These are phyloP conservation scores for Periophthalmus magnuspinnatus DNA, from an alignment of 2,797 vertebrate species.

Conservation along the genomic window DNA sequence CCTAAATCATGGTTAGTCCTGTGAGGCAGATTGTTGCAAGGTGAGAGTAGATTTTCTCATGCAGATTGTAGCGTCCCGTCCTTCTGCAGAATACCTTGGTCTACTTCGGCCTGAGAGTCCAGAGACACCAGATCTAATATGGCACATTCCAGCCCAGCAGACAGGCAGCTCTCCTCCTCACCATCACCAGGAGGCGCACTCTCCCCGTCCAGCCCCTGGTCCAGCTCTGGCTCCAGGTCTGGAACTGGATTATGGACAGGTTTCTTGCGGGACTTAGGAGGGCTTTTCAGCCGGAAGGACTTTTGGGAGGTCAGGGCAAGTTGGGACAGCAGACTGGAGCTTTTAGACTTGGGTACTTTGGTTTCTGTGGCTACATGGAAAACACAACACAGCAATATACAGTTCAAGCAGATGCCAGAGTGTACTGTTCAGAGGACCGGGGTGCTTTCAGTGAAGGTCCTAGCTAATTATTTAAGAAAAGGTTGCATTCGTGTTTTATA, in stretches of 20 bases:
- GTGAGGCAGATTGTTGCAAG: conserved; percentile 14
- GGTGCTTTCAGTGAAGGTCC: background rate
- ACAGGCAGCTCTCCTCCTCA: conserved; percentile 49
- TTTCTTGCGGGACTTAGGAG: conserved; percentile 66
- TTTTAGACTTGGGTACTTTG: conserved; percentile 79
- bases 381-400: conserved; percentile 62
- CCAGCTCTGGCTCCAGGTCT: conserved; percentile 6
- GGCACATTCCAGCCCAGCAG: conserved; percentile 67
- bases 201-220: conserved; percentile 67
- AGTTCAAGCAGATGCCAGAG: conserved; percentile 3
- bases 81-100: conserved; percentile 82
- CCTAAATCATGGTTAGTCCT: conserved; percentile 12
- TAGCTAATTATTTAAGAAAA: background rate
- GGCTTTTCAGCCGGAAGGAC: conserved; percentile 73
- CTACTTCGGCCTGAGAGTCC: conserved; percentile 83
- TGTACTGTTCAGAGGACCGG: background rate
- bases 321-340: conserved; percentile 83
- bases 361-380: conserved; percentile 79
- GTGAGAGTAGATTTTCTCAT: conserved; percentile 8
- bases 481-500: background rate
- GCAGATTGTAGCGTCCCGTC: conserved; percentile 23
- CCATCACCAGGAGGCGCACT: conserved; percentile 52
- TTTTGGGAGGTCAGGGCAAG: conserved; percentile 81
- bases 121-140: conserved; percentile 74
- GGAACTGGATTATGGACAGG: background rate